A percentile compares a stretch with the other conserved stretches of the same genome.
Conservation (phyloP, 2,797 vertebrate genomes). For the Helostoma temminkii region DNA sequence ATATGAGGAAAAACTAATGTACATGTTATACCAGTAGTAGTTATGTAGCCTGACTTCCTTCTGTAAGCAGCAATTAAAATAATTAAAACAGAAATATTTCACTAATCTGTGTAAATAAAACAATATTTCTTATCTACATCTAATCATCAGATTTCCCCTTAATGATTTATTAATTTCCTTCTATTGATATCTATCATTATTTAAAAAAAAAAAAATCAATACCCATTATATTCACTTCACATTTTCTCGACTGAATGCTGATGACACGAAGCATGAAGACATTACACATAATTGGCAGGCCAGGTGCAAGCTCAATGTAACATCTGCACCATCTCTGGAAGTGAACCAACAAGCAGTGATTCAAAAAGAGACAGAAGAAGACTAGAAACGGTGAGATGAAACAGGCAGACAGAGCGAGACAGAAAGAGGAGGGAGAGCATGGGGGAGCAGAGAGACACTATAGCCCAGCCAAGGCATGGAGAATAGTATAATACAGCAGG, state of each 20-base stretch:
- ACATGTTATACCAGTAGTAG: not conserved
- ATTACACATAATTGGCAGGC: conserved; percentile 4
- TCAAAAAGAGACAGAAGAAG: conserved; percentile 8
- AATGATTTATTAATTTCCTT: not conserved
- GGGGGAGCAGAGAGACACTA: conserved; percentile 8
- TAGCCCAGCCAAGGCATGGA: conserved; percentile 33
- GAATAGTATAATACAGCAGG: conserved; percentile 39
- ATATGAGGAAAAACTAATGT: not conserved
- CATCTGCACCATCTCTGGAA: conserved; percentile 34
- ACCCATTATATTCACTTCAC: not conserved
- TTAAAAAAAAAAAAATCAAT: not conserved
- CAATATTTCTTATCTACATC: not conserved
- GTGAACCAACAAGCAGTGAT: conserved; percentile 14
- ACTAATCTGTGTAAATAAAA: not conserved
- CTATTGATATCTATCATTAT: not conserved
- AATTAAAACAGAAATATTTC: not conserved
- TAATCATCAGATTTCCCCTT: not conserved
- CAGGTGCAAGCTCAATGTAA: conserved; percentile 7
- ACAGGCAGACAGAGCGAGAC: conserved; percentile 28
- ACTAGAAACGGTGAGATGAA: conserved; percentile 24
- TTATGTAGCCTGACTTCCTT: not conserved
- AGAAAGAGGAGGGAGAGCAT: conserved; percentile 11
- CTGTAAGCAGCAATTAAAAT: not conserved
- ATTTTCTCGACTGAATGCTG: not conserved
- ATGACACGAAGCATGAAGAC: conserved; percentile 12